Base-by-base conservation (phyloP, 2,888 invertebrate species). In the Drosophila cyrtoloma region DNA sequence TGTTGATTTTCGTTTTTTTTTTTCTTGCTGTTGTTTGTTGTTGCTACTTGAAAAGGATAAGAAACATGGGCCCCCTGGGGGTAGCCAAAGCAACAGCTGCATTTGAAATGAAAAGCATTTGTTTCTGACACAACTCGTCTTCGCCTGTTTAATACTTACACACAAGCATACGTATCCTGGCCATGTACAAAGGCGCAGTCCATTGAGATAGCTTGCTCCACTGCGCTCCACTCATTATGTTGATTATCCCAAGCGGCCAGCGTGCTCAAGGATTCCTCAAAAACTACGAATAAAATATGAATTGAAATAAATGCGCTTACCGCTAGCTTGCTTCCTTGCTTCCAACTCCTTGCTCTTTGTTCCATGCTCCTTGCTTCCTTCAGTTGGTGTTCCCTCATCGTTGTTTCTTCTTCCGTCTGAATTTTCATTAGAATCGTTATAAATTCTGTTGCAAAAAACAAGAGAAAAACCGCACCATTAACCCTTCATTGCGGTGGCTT, bases 51-150 rank as follows among this genome's bases (percentile, higher is more conserved):
- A 74, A 79, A 77, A 32, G 79, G 71, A 78, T 86, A 85, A 78
- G 82, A 77, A 81, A 81, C 75, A 74, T 74, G 71, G 71, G 67
- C 59, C 76, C 84, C 84, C 71, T 60, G 82, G 64, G 81, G 79
- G 63, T 75, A 75, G 68, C 57, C 84, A 81, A 73, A 86, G 83
- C 86, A 87, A 78, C 89, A 85, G 82, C 88, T 86, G 89, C 89
- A 89, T 89, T 88, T 84, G 81, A 86, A 89, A 89, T 89, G 89
- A 89, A 89, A 86, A 83, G 91, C 91, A 91, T 91, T 91, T 91
- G 91, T 91, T 91, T 91, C 88, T 90, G 91, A 91, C 91, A 90
- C 91, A 89, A 91, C 89, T 86, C 82, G 85, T 91, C 91, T 66
- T 66, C 68, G 79, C 71, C 66, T 61, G 47, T 64, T 50, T 47